Percentiles rank a stretch among this genome's conserved stretches.
Conservation (phyloP, 1,140 invertebrate species). For the Cepaea nemoralis region DNA sequence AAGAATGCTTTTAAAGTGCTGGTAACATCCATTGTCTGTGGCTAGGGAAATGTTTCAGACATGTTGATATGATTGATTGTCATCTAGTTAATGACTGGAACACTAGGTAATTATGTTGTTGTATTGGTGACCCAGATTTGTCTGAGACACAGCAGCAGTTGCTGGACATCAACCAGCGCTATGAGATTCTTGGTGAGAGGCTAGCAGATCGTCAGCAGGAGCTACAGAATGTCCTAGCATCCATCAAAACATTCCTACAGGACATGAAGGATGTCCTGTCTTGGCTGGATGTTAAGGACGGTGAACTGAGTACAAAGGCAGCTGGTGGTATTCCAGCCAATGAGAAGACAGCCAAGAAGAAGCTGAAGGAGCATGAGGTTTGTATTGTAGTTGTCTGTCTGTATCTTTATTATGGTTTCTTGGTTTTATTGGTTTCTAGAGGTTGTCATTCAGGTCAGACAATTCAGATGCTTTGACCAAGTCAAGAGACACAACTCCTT, state of each 20-base stretch:
- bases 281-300: conserved; percentile 83
- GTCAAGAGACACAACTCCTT: too few relatives aligned
- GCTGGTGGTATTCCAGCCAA: conserved; percentile 79
- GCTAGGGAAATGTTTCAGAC: too few relatives aligned
- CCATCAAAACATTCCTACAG: conserved; percentile 86
- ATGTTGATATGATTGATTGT: too few relatives aligned
- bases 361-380: conserved; percentile 85
- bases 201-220: conserved; percentile 90
- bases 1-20: background rate
- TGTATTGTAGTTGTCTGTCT: conserved; percentile 23
- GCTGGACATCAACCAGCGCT: conserved; percentile 92
- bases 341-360: conserved; percentile 93
- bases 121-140: conserved; percentile 76
- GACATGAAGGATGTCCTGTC: conserved; percentile 82
- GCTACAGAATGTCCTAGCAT: conserved; percentile 84
- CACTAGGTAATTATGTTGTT: background rate
- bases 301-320: conserved; percentile 80
- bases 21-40: background rate
- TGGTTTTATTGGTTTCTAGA: too few relatives aligned
- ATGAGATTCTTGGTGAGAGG: conserved; percentile 87
- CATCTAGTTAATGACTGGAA: conserved; percentile 1
- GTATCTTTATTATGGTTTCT: too few relatives aligned
- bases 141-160: conserved; percentile 92
- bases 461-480: too few relatives aligned
- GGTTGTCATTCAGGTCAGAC: too few relatives aligned